Percentiles rank a stretch among this genome's conserved stretches.
Conservation (phyloP, 2,888 invertebrate species). For the Catotricha subobsoleta region DNA sequence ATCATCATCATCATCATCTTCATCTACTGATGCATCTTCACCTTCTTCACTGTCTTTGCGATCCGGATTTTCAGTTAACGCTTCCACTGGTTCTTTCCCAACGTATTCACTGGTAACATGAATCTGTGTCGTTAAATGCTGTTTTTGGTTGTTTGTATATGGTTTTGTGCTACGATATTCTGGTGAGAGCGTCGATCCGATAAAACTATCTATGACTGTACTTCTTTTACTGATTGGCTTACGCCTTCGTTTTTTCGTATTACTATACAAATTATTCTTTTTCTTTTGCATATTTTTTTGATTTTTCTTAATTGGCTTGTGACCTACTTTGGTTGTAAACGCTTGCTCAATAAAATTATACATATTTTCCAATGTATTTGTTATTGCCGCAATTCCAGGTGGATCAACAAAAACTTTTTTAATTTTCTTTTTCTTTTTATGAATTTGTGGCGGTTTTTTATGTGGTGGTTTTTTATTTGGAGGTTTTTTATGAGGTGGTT, state of each 20-base stretch:
- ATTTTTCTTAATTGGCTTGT: background rate
- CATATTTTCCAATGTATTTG: conserved; percentile 4
- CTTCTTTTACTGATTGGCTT: background rate
- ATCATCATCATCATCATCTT: conserved; percentile 9
- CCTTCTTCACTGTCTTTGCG: background rate
- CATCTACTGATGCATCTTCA: background rate
- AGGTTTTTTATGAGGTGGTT: background rate
- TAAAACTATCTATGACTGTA: background rate
- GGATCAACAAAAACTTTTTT: conserved; percentile 5
- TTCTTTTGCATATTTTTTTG: background rate
- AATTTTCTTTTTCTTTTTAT: background rate
- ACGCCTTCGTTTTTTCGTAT: background rate
- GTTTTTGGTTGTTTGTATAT: conserved; percentile 8
- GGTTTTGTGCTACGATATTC: conserved; percentile 1
- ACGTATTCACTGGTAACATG: conserved; percentile 14
- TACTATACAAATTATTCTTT: background rate
- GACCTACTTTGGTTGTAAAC: conserved; percentile 1
- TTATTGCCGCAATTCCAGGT: background rate
- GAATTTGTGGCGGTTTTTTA: background rate
- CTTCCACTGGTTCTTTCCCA: background rate
- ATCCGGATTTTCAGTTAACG: background rate
- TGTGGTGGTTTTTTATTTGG: too few relatives aligned
- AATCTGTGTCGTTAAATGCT: conserved; percentile 13
- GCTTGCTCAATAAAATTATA: conserved; percentile 6
- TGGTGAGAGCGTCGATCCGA: background rate